Percentiles rank a stretch among this genome's conserved stretches.
Evolutionary conservation across 2,888 invertebrate genomes (phyloP).

Genomic region (Sepioteuthis lessoniana): DNA sequence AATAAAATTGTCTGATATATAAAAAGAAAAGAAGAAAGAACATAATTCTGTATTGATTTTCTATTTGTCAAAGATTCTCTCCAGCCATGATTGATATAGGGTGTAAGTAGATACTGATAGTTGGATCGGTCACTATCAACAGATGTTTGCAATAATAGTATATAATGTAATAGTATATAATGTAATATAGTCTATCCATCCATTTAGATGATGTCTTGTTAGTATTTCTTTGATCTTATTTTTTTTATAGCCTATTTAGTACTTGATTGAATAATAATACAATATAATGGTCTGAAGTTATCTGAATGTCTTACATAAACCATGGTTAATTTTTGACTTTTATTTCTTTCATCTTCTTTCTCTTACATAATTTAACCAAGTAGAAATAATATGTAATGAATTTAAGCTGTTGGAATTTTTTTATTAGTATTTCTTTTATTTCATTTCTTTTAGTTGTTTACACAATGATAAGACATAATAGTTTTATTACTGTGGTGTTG

Average conservation of each 20-base stretch:
- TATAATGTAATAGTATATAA: neutral
- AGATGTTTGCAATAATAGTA: neutral
- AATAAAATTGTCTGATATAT: neutral
- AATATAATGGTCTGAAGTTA: too few relatives aligned
- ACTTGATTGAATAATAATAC: too few relatives aligned
- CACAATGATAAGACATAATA: too few relatives aligned
- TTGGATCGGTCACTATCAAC: neutral
- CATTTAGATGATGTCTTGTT: neutral
- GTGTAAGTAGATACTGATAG: neutral
- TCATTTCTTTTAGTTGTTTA: too few relatives aligned
- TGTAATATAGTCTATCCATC: neutral
- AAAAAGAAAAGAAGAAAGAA: neutral
- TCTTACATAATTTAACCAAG: too few relatives aligned
- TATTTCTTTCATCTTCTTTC: too few relatives aligned
- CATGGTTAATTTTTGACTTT: too few relatives aligned
- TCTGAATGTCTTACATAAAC: too few relatives aligned
- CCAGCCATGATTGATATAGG: neutral
- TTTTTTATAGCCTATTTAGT: neutral
- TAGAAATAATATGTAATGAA: too few relatives aligned
- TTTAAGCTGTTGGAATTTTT: too few relatives aligned
- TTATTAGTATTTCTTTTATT: too few relatives aligned
- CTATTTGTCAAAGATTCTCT: neutral
- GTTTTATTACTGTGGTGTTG: too few relatives aligned
- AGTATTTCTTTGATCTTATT: neutral
- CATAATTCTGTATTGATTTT: neutral